Conservation (phyloP, 2,797 vertebrate species). For the Anas acuta region DNA sequence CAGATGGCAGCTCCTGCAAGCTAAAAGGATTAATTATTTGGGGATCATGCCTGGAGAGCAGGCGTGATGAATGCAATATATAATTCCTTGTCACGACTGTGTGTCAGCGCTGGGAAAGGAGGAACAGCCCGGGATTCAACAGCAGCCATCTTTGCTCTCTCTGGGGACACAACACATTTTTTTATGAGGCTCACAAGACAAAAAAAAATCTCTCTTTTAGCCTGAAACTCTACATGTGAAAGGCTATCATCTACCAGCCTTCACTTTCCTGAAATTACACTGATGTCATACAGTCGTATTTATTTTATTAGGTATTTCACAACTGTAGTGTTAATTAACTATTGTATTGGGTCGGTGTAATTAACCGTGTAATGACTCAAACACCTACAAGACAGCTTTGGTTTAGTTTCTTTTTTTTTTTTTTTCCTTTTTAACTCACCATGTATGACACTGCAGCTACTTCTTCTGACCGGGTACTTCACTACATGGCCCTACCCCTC, state of each 20-base stretch:
- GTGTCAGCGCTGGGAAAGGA: constrained; percentile 36
- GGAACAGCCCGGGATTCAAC: constrained; percentile 31
- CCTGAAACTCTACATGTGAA: not conserved
- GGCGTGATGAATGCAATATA: constrained; percentile 51
- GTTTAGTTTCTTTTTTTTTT: accelerated
- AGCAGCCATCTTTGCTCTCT: not conserved
- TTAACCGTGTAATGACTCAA: not conserved
- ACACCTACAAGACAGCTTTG: not conserved
- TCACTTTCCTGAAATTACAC: not conserved
- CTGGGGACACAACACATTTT: not conserved
- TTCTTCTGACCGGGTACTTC: not conserved
- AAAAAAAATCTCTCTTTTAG: not conserved
- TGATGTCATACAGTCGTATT: not conserved
- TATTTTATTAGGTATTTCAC: constrained; percentile 6
- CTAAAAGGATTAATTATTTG: constrained; percentile 73
- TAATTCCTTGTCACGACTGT: constrained; percentile 59
- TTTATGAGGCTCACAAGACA: not conserved
- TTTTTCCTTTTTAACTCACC: not conserved
- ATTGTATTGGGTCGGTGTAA: not conserved
- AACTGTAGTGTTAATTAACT: not conserved
- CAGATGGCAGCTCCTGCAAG: constrained; percentile 65
- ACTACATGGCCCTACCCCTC: not conserved
- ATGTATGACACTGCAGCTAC: not conserved
- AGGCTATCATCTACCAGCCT: not conserved
- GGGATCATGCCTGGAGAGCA: constrained; percentile 67